These are phyloP conservation scores for Pomatostomus ruficeps DNA, from an alignment of 2,113 vertebrate species.

Conservation along the genomic window DNA sequence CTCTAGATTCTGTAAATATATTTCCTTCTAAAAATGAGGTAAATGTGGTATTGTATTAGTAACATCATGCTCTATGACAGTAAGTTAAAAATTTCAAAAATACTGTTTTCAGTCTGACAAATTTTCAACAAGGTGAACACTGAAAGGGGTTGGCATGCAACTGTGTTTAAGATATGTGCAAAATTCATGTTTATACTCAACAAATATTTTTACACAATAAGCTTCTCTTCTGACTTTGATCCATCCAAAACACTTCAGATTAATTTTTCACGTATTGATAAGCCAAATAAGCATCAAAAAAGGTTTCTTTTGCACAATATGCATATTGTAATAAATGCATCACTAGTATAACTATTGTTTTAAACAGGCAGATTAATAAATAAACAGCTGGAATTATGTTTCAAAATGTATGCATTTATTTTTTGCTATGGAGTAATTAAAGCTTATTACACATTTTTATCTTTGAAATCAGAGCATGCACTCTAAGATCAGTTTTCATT, in stretches of 20 bases:
- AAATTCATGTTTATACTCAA: background rate
- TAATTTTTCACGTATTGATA: background rate
- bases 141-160: background rate
- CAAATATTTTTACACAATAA: background rate
- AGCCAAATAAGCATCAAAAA: background rate
- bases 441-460: background rate
- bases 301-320: background rate
- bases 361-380: background rate
- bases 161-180: background rate
- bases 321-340: background rate
- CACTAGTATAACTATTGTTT: background rate
- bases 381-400: background rate
- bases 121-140: background rate
- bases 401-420: background rate
- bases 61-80: background rate
- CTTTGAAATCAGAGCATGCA: constrained; percentile 2
- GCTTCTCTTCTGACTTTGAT: background rate
- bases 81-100: background rate
- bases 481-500: background rate
- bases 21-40: constrained; percentile 2
- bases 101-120: background rate
- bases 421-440: background rate
- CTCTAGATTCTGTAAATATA: background rate
- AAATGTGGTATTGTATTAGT: background rate
- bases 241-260: background rate